A percentile compares a stretch with the other conserved stretches of the same genome.
Evolutionary conservation across 2,888 invertebrate genomes (phyloP).

Genomic region (Ormyrus labotus): DNA sequence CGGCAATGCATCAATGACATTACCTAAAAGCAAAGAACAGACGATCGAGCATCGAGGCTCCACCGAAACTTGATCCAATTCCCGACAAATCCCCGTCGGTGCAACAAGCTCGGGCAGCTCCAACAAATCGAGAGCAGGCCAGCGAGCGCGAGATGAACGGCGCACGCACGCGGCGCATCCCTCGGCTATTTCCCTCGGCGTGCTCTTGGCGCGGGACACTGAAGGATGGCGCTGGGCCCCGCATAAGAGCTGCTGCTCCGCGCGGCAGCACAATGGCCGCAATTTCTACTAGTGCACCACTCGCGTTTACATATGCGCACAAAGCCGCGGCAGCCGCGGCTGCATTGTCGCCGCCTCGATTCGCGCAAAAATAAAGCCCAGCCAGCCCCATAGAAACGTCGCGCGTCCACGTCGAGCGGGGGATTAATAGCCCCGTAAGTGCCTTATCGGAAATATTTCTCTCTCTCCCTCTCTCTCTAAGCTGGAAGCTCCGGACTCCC

Average conservation of each 20-base stretch:
- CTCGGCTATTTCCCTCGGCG: background rate
- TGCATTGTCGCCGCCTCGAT: conserved; percentile 64
- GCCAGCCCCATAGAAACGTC: conserved; percentile 66
- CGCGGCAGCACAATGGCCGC: conserved; percentile 62
- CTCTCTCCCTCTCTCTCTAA: background rate
- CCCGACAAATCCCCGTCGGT: too few relatives aligned
- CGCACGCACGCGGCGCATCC: conserved; percentile 5
- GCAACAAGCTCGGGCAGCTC: too few relatives aligned
- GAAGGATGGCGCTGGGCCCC: conserved; percentile 60
- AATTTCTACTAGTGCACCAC: conserved; percentile 63
- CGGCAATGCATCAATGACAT: too few relatives aligned
- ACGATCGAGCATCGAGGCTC: too few relatives aligned
- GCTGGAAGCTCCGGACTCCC: background rate
- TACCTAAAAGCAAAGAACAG: too few relatives aligned
- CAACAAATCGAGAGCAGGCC: too few relatives aligned
- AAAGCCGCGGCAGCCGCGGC: conserved; percentile 62
- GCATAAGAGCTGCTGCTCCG: conserved; percentile 42
- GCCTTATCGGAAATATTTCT: background rate
- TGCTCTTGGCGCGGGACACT: conserved; percentile 26
- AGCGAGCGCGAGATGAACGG: background rate
- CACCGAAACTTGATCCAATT: too few relatives aligned
- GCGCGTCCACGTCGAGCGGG: background rate
- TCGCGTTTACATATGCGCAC: conserved; percentile 68
- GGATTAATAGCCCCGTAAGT: conserved; percentile 61
- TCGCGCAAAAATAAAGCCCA: conserved; percentile 64